Percentiles rank a stretch among this genome's conserved stretches.
Evolutionary conservation across 2,888 invertebrate genomes (phyloP).

Genomic region (Laothoe populi): DNA sequence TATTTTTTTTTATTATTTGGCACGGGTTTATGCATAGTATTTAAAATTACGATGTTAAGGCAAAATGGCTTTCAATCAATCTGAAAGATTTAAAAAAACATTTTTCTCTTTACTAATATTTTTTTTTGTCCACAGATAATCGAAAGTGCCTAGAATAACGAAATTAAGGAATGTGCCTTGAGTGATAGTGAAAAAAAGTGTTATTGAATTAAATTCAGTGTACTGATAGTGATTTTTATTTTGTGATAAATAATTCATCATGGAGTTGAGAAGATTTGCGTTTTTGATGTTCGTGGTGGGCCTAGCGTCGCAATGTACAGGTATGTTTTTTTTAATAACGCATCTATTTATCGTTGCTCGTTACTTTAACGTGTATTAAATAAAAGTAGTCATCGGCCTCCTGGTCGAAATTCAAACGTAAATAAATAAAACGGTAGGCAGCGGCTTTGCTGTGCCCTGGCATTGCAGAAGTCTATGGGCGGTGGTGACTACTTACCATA

Average conservation of each 20-base stretch:
- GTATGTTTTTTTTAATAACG: constrained; percentile 43
- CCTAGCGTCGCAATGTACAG: constrained; percentile 67
- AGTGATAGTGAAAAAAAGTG: constrained; percentile 64
- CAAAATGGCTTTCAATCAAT: too few species aligned
- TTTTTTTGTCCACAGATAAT: constrained; percentile 57
- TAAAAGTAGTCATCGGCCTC: too few species aligned
- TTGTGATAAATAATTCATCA: constrained; percentile 46
- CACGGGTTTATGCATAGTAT: too few species aligned
- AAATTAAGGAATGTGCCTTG: constrained; percentile 72
- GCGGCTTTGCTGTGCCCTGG: too few species aligned
- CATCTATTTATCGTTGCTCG: neutral
- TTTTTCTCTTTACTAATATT: constrained; percentile 21
- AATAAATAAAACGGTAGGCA: too few species aligned
- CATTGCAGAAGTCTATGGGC: too few species aligned
- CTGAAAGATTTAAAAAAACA: neutral
- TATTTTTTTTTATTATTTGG: too few species aligned
- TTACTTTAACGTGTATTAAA: too few species aligned
- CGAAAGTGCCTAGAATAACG: constrained; percentile 63
- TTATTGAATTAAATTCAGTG: constrained; percentile 46
- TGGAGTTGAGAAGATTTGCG: constrained; percentile 67
- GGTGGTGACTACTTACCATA: too few species aligned
- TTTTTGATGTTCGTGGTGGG: constrained; percentile 61
- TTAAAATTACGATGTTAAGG: too few species aligned
- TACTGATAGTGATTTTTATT: constrained; percentile 50
- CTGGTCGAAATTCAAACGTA: too few species aligned